Percentiles rank a stretch among this genome's conserved stretches.
Evolutionary conservation across 2,113 vertebrate species (phyloP).

Genomic region (Chaetura pelagica): DNA sequence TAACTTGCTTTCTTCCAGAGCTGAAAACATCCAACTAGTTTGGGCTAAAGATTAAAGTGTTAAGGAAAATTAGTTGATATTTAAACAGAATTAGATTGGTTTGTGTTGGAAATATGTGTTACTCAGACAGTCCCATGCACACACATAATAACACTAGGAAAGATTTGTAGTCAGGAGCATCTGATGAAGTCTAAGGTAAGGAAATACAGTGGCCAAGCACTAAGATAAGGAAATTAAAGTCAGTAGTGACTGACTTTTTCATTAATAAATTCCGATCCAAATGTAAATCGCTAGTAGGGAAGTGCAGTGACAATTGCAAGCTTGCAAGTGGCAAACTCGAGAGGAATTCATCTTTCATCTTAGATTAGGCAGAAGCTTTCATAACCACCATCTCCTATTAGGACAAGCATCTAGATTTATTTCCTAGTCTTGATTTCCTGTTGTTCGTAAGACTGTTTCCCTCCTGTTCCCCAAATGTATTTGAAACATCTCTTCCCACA

Average conservation of each 20-base stretch:
- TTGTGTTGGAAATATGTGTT: background rate
- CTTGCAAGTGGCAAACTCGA: background rate
- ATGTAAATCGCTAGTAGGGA: background rate
- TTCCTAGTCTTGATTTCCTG: background rate
- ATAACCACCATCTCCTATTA: background rate
- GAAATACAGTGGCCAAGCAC: background rate
- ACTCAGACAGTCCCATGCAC: background rate
- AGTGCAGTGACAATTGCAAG: background rate
- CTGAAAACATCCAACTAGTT: background rate
- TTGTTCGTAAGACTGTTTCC: background rate
- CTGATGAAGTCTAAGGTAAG: background rate
- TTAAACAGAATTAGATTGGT: background rate
- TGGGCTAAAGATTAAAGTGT: background rate
- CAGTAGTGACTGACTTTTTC: background rate
- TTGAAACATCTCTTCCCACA: background rate
- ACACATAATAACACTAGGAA: background rate
- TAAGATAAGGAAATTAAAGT: background rate
- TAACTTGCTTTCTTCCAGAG: background rate
- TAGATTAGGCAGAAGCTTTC: background rate
- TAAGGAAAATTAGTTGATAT: background rate
- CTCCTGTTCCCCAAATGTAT: background rate
- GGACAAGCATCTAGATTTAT: background rate
- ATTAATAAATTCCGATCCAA: too few species aligned
- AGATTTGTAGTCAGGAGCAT: background rate
- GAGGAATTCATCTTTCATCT: background rate